Percentiles rank a stretch among this genome's conserved stretches.
phyloP scores from a whole-genome alignment of 2,888 invertebrate species.

The Torymus texanus region DNA sequence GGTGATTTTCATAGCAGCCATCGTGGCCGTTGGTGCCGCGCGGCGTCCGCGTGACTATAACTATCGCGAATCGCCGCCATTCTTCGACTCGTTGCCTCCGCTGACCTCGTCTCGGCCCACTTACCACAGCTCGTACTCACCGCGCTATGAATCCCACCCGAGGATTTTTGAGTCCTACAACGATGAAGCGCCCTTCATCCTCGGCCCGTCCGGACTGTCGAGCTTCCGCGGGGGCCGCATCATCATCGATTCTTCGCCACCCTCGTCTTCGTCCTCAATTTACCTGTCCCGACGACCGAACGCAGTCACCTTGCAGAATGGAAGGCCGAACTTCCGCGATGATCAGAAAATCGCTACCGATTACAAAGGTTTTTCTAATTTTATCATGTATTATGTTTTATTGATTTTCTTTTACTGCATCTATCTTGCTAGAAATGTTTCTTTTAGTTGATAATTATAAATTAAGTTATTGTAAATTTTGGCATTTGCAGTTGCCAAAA shows the following conservation, averaged over 20 bases:
- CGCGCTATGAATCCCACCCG: constrained; percentile 41
- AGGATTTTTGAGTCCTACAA: constrained; percentile 17
- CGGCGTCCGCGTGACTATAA: constrained; percentile 54
- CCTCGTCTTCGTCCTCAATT: constrained; percentile 18
- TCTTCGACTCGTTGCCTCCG: constrained; percentile 59
- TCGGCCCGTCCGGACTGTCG: background rate
- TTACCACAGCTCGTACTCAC: constrained; percentile 58
- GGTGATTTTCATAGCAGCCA: constrained; percentile 62
- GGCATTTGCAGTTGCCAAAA: too few species aligned
- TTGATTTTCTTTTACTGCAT: too few species aligned
- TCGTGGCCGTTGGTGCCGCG: constrained; percentile 57
- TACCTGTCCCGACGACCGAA: background rate
- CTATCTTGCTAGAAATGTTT: too few species aligned
- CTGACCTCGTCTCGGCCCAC: constrained; percentile 53
- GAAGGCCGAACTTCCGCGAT: background rate
- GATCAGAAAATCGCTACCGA: background rate
- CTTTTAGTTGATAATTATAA: too few species aligned
- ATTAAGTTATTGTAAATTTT: too few species aligned
- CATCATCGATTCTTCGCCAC: constrained; percentile 19
- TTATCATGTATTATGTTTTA: too few species aligned
- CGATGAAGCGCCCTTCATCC: constrained; percentile 3
- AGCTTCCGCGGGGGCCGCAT: constrained; percentile 22
- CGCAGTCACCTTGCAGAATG: constrained; percentile 7
- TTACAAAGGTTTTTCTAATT: constrained; percentile 36
- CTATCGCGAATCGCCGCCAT: constrained; percentile 57